phyloP scores from a whole-genome alignment of 2,888 invertebrate genomes.

The Eupithecia inturbata region DNA sequence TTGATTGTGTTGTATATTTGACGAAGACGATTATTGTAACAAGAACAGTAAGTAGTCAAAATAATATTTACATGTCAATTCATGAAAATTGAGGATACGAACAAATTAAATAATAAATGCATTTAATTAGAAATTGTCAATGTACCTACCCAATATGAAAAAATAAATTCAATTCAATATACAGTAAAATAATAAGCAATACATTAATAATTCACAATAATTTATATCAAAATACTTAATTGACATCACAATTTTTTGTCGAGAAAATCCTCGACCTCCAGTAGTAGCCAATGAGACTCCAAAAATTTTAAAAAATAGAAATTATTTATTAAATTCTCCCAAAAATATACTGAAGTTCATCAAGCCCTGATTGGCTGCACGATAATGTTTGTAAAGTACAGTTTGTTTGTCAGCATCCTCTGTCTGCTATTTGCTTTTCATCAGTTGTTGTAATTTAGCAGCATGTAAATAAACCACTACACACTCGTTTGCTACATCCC shows the following conservation, averaged over 20 bases:
- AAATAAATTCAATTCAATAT: too few relatives aligned
- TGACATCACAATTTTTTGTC: too few relatives aligned
- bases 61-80: too few relatives aligned
- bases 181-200: too few relatives aligned
- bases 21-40: background rate
- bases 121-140: too few relatives aligned
- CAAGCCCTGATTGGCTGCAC: slow-evolving; percentile 12
- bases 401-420: slow-evolving; percentile 33
- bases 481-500: slow-evolving; percentile 20
- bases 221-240: too few relatives aligned
- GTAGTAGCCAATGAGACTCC: background rate
- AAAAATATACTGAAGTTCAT: slow-evolving; percentile 2
- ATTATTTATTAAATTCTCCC: background rate
- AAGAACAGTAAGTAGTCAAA: too few relatives aligned
- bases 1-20: background rate
- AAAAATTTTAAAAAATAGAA: background rate
- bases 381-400: slow-evolving; percentile 20
- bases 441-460: slow-evolving; percentile 52
- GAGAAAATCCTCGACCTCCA: too few relatives aligned
- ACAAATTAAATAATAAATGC: too few relatives aligned
- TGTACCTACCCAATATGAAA: too few relatives aligned
- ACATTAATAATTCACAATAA: too few relatives aligned
- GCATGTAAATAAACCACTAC: slow-evolving; percentile 29
- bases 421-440: slow-evolving; percentile 51
- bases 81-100: too few relatives aligned